Base-by-base conservation (phyloP, 2,797 vertebrate species). In the Mallotus villosus region DNA sequence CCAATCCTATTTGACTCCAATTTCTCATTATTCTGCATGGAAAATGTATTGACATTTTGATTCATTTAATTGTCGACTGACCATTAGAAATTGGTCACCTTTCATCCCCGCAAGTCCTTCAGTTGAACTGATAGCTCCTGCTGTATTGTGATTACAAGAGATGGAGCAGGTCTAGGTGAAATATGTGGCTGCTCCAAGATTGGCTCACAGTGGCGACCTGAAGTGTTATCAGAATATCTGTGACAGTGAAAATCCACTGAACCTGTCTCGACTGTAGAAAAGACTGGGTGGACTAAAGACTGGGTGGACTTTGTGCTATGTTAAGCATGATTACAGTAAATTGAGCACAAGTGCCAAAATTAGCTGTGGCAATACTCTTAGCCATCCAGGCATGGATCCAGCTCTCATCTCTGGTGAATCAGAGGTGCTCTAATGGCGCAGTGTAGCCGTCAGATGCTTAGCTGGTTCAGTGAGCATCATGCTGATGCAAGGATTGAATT, bases 381-480 rank as follows among this genome's bases (percentile, higher is more conserved):
- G 68, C 19, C 67, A 71, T 76, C 66, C 34, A 70, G 78, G 80
- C 83, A 71, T 62, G 71, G 71, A 77, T 84, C 70, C 81, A 82
- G 74, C 77, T 77, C 78, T 67, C 75, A 72, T 77, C 80, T 81
- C 85, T 73, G 77, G 77, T 57, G 69, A 57, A 70, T 74, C 51
- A 5, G 78, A 72, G 80, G 79, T 75, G 82, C 74, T 63, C 75
- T 70, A 77, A 79, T 80, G 82, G 74, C 67, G 76, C 41, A 24
- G 62, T 37, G 41, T 60, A 62, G 25, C 76, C 65, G 72, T 83
- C 82, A 78, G 77, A 77, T 73, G 71, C 70, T 85, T 78, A 76
- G 68, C 73, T 67, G 81, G 71, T 85, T 84, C 79, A 77, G 57
- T 69, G 73, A 85, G 79, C 76, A 74, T 63, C n/a, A n/a, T 61